Evolutionary conservation across 2,888 invertebrate genomes (phyloP).

Genomic region (Zeuzera pyrina): DNA sequence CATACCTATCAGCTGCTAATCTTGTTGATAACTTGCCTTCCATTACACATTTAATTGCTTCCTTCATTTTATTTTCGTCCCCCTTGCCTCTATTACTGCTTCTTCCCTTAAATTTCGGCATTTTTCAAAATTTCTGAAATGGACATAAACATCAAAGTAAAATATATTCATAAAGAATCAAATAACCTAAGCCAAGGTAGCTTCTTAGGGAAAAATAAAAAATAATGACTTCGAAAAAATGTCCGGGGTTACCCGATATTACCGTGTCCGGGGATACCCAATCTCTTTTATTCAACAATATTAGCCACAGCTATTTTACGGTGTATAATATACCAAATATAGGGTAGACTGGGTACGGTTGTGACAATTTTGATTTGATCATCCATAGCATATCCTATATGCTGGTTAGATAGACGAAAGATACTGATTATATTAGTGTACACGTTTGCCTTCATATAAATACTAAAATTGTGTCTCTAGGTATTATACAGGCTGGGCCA

Average conservation of each 20-base stretch:
- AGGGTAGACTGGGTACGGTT: no score
- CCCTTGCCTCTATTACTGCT: constrained; percentile 3
- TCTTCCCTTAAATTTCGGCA: constrained; percentile 4
- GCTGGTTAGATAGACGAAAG: no score
- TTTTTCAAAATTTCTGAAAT: not conserved
- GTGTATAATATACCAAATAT: no score
- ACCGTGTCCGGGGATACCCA: constrained; percentile 3
- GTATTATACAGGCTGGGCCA: no score
- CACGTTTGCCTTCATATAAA: no score
- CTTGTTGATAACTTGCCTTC: constrained; percentile 5
- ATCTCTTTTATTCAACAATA: not conserved
- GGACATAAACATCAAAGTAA: not conserved
- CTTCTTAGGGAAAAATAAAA: not conserved
- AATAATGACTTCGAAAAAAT: not conserved
- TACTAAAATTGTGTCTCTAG: no score
- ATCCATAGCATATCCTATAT: no score
- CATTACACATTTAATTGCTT: constrained; percentile 2
- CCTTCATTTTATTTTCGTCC: constrained; percentile 4
- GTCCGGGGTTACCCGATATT: no score
- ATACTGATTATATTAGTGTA: no score
- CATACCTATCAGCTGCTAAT: constrained; percentile 4
- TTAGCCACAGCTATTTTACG: not conserved
- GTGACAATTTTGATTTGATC: no score
- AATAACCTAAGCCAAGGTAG: not conserved
- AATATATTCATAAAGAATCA: not conserved